phyloP scores from a whole-genome alignment of 2,888 invertebrate species.

The Synanthedon myopaeformis region DNA sequence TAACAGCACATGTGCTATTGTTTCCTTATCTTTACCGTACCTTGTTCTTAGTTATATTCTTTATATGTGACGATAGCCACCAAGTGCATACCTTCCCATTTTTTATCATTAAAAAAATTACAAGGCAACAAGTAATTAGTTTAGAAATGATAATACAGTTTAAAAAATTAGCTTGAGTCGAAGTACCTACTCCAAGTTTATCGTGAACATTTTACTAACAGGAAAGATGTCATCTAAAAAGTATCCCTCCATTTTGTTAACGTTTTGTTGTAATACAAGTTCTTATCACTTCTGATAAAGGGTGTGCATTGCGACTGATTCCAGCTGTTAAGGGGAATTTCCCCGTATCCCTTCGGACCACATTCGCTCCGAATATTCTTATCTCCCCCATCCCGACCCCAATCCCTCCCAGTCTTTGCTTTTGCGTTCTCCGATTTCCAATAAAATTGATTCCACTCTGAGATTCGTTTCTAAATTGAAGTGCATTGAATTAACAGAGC shows the following conservation, averaged over 20 bases:
- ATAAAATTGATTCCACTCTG: constrained; percentile 36
- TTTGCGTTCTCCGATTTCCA: constrained; percentile 25
- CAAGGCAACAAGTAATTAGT: no score
- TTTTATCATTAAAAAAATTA: no score
- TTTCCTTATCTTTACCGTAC: no score
- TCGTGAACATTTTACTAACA: no score
- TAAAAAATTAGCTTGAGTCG: no score
- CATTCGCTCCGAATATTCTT: constrained; percentile 19
- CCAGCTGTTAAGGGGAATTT: constrained; percentile 27
- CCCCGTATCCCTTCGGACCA: constrained; percentile 26
- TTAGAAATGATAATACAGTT: no score
- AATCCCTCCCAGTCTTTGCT: constrained; percentile 24
- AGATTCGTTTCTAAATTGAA: constrained; percentile 29
- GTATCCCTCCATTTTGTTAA: background rate
- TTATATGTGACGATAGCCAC: no score
- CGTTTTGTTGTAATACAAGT: constrained; percentile 16
- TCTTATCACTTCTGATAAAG: constrained; percentile 31
- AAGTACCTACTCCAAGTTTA: no score
- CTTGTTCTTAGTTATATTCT: no score
- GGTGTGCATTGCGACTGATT: constrained; percentile 36
- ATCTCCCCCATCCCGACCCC: constrained; percentile 24
- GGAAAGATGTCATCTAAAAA: background rate
- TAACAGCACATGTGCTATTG: no score
- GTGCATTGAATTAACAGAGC: constrained; percentile 42
- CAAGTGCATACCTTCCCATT: no score